These are phyloP conservation scores for Apodemus speciosus DNA, from an alignment of 2,113 vertebrate genomes.

Conservation along the genomic window DNA sequence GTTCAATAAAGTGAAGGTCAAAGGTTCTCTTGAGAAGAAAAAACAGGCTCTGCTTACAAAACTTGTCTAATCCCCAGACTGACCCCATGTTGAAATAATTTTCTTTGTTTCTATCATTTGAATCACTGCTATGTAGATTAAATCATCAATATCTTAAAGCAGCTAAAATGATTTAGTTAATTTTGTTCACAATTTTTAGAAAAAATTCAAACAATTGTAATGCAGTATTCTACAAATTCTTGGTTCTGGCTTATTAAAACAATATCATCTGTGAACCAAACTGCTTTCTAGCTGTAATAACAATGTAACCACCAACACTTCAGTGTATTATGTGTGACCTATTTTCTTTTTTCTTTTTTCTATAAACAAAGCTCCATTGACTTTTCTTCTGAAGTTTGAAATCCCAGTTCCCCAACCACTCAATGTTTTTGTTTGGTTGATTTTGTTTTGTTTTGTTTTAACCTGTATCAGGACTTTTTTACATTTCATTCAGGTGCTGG, in stretches of 20 bases:
- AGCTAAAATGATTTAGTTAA: not conserved
- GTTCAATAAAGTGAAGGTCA: not conserved
- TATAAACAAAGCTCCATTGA: not conserved
- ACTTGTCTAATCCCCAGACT: not conserved
- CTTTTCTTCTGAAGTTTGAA: not conserved
- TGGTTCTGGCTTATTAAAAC: not conserved
- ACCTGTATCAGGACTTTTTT: not conserved
- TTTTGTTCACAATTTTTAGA: not conserved
- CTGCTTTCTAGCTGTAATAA: not conserved
- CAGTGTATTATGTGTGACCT: not conserved
- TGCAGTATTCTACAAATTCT: not conserved
- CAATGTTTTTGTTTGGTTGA: rapidly evolving
- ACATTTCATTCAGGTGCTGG: not conserved
- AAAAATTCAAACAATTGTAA: not conserved
- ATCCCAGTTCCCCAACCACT: not conserved
- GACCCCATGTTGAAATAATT: not conserved
- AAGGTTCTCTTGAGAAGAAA: constrained; percentile 18
- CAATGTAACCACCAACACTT: not conserved
- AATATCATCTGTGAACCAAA: not conserved
- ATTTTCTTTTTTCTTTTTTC: not conserved
- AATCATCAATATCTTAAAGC: not conserved
- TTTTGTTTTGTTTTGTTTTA: not conserved
- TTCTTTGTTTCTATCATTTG: not conserved
- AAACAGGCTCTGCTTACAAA: not conserved
- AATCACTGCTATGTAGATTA: not conserved